These are phyloP conservation scores for Zaprionus obscuricornis DNA, from an alignment of 2,888 invertebrate species.

Conservation along the genomic window DNA sequence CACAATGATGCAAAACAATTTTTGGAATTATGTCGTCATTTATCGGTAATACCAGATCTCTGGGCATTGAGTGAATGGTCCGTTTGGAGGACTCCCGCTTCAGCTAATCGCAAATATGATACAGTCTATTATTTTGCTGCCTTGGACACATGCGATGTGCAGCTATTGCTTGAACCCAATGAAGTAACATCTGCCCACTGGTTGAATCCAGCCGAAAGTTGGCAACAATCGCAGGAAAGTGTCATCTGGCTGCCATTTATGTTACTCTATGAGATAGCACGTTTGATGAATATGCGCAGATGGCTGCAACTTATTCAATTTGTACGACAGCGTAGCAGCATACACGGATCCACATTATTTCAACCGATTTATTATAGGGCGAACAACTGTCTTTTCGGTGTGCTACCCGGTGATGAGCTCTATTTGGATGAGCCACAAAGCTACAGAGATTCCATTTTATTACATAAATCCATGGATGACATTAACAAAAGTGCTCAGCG, in stretches of 20 bases:
- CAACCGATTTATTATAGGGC: conserved; percentile 85
- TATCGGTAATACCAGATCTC: conserved; percentile 90
- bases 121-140: conserved; percentile 70
- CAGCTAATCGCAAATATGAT: conserved; percentile 69
- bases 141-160: conserved; percentile 41
- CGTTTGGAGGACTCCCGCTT: conserved; percentile 91
- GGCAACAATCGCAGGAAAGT: conserved; percentile 52
- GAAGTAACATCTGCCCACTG: conserved; percentile 62
- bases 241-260: conserved; percentile 86
- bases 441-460: conserved; percentile 56
- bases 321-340: conserved; percentile 85
- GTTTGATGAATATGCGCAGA: conserved; percentile 85
- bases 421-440: conserved; percentile 82
- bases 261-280: conserved; percentile 89
- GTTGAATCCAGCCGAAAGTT: conserved; percentile 51
- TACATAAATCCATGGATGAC: conserved; percentile 66
- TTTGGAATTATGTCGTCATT: conserved; percentile 87
- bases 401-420: conserved; percentile 86
- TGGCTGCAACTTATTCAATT: conserved; percentile 86
- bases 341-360: conserved; percentile 84
- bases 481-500: conserved; percentile 70
- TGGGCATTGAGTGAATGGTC: conserved; percentile 93
- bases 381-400: conserved; percentile 85
- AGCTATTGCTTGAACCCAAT: conserved; percentile 66
- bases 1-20: conserved; percentile 84